Conservation (phyloP, 2,113 vertebrate genomes). For the Callipepla californica region DNA sequence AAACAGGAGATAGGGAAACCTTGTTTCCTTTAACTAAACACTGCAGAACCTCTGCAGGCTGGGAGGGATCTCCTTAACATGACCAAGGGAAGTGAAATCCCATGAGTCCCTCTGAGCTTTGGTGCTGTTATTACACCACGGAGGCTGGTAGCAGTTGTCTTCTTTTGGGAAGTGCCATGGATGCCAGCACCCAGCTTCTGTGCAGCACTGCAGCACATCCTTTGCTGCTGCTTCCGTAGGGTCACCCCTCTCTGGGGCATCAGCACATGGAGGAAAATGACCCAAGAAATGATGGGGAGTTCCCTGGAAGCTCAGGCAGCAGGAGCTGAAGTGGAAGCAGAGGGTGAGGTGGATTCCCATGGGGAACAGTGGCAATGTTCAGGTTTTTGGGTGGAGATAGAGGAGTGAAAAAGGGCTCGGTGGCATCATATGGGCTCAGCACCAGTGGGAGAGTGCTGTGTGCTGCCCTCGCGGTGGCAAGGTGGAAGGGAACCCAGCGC, state of each 20-base stretch:
- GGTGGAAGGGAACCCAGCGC: background rate
- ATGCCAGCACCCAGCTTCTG: too few species aligned
- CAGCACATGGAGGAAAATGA: background rate
- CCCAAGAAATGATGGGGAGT: background rate
- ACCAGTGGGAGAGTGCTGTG: background rate
- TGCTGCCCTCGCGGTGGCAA: background rate
- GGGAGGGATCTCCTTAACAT: background rate
- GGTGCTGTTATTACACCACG: rapidly evolving
- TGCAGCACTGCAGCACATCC: rapidly evolving
- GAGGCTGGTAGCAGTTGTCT: background rate
- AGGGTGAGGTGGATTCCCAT: background rate
- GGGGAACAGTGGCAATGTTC: background rate
- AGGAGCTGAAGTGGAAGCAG: background rate
- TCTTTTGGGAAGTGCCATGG: background rate
- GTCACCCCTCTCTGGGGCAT: background rate
- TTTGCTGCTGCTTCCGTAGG: background rate
- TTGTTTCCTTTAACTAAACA: constrained; percentile 34
- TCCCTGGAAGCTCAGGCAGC: background rate
- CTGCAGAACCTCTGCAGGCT: background rate
- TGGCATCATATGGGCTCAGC: background rate
- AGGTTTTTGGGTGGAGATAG: background rate
- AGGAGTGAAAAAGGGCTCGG: background rate
- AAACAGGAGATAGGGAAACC: background rate
- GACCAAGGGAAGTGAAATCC: background rate
- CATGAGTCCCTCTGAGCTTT: rapidly evolving